Evolutionary conservation across 2,888 invertebrate genomes (phyloP).

Genomic region (Acleris holmiana): DNA sequence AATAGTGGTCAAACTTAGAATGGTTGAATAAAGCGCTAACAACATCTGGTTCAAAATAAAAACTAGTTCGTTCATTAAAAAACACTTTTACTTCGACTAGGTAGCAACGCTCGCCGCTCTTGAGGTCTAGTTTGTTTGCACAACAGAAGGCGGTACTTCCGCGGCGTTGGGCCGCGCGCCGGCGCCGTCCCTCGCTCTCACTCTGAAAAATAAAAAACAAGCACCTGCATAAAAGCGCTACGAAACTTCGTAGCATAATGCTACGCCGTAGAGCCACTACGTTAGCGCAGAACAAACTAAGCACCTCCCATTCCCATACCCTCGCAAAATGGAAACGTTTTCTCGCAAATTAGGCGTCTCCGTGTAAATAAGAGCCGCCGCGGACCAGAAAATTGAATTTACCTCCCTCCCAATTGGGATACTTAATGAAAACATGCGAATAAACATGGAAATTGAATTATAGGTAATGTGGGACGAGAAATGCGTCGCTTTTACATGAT

Average conservation of each 20-base stretch:
- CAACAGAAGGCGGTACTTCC: background rate
- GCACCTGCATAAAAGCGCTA: conserved; percentile 7
- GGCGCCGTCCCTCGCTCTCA: too few relatives aligned
- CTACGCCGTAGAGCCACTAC: conserved; percentile 12
- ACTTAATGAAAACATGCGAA: conserved; percentile 30
- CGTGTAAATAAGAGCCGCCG: background rate
- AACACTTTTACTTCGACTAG: background rate
- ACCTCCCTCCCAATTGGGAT: conserved; percentile 14
- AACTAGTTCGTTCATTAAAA: background rate
- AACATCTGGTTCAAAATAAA: too few relatives aligned
- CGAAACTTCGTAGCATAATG: conserved; percentile 6
- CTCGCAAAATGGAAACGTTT: conserved; percentile 2
- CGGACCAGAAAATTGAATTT: conserved; percentile 14
- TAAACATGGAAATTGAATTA: conserved; percentile 11
- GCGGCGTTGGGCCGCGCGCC: conserved; percentile 2
- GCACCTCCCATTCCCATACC: background rate
- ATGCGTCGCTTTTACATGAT: conserved; percentile 13
- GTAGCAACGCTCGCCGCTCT: background rate
- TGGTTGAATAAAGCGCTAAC: too few relatives aligned
- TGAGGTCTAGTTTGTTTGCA: background rate
- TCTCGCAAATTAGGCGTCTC: conserved; percentile 8
- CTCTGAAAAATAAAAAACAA: background rate
- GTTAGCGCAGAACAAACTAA: background rate
- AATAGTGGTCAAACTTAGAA: too few relatives aligned
- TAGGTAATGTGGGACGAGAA: conserved; percentile 5